phyloP scores from a whole-genome alignment of 1,140 invertebrate species.

The Hydropsyche tenuis region DNA sequence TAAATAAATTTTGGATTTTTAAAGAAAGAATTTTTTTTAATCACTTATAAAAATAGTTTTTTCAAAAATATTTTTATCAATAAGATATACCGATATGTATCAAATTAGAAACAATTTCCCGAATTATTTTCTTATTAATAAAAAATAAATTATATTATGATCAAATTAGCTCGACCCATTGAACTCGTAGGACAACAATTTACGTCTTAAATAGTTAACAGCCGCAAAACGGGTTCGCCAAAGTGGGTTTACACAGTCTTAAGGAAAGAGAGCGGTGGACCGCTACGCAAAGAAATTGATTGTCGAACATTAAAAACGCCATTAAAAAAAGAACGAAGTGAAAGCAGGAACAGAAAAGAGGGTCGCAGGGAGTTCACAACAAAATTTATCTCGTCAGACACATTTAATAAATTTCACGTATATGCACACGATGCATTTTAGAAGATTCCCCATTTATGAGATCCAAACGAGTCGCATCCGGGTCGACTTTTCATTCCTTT shows the following conservation, averaged over 20 bases:
- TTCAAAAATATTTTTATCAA: too few relatives aligned
- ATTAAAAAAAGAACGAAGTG: conserved; percentile 45
- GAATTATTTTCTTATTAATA: too few relatives aligned
- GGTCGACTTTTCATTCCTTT: conserved; percentile 30
- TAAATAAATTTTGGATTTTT: too few relatives aligned
- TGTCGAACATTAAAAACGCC: conserved; percentile 46
- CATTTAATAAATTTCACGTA: not conserved
- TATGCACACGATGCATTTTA: conserved; percentile 6
- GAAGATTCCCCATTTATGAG: not conserved
- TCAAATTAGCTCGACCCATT: not conserved
- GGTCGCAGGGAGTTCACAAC: not conserved
- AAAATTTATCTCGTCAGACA: conserved; percentile 1
- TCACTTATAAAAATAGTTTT: too few relatives aligned
- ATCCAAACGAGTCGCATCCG: conserved; percentile 7
- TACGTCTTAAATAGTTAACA: conserved; percentile 26
- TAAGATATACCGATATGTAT: too few relatives aligned
- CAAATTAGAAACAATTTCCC: too few relatives aligned
- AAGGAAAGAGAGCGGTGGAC: not conserved
- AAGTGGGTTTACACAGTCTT: conserved; percentile 30
- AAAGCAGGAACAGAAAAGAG: conserved; percentile 31
- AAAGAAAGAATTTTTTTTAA: too few relatives aligned
- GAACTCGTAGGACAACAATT: conserved; percentile 13
- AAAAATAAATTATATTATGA: not conserved
- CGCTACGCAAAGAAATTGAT: conserved; percentile 42
- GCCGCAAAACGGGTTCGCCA: not conserved